Evolutionary conservation across 2,888 invertebrate species (phyloP), one percentile per base, ranked within the genome.

Genomic region (Calameuta idolon): DNA sequence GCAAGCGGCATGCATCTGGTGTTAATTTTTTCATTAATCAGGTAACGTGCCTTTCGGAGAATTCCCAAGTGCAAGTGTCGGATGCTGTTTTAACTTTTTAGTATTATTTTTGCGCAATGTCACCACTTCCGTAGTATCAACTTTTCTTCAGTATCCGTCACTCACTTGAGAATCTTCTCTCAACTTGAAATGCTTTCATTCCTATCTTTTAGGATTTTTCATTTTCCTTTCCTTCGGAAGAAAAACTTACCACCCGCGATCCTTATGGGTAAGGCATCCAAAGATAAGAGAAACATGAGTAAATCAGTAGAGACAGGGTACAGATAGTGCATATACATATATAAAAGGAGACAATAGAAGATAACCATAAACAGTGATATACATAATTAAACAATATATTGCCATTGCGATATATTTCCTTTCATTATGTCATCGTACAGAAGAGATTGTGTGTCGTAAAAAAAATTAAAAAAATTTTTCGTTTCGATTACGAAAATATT

Each of bases 171-270:
- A 55, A 55, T 9, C 55, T 5, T 55, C 55, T 23, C 55, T 5
- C 15, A 5, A 23, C 23, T 55, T 2, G 55, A 9, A 55, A 55
- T 55, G 23, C 2, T 55, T 55, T 55, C 23, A 0, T 23, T 23
- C 55, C 55, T 23, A 23, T 23, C 5, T 23, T 23, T 31, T 23
- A 71, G 12, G 3, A 71, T 31, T 71, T 71, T 71, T 34, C 3
- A 31, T 71, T 71, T 69, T 71, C 31, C 55, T 55, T 55, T 55
- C 55, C 55, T 55, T 55, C 55, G 2, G 2, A 9, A 15, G 12
- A 79, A 80, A 87, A 82, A 90, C 90, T 90, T 90, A 90, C 90
- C 90, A 85, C 83, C 85, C 83, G 84, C 84, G 82, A 82, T 89
- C 89, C 89, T 80, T 84, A 83, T 80, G 83, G 84, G 86, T 84